These are phyloP conservation scores for Tychaedon coryphoeus DNA, from an alignment of 2,113 vertebrate genomes.

Conservation along the genomic window DNA sequence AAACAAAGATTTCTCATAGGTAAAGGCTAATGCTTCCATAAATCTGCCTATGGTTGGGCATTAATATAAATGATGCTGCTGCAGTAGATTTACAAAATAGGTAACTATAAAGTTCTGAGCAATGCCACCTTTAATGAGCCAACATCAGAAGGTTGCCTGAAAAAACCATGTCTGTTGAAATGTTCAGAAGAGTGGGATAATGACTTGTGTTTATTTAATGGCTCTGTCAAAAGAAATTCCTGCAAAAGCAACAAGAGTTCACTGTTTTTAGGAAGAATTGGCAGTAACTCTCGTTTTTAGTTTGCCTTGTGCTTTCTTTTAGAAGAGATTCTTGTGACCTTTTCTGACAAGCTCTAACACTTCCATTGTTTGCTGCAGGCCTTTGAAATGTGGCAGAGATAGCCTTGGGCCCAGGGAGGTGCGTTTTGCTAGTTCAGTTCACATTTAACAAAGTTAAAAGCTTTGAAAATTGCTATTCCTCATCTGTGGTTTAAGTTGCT, in stretches of 20 bases:
- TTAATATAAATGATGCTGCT: background rate
- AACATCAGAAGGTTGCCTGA: background rate
- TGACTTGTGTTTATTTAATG: slow-evolving; percentile 7
- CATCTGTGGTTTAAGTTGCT: slow-evolving; percentile 63
- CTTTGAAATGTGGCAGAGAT: slow-evolving; percentile 66
- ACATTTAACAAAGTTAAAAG: slow-evolving; percentile 64
- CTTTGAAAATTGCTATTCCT: slow-evolving; percentile 67
- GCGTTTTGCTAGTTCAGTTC: slow-evolving; percentile 58
- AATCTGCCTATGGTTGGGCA: background rate
- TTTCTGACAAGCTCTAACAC: slow-evolving; percentile 56
- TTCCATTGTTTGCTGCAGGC: slow-evolving; percentile 62
- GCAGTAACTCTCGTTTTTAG: slow-evolving; percentile 26
- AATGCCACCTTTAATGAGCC: background rate
- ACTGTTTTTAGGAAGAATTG: slow-evolving; percentile 45
- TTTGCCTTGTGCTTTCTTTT: slow-evolving; percentile 43
- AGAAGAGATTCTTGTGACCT: slow-evolving; percentile 57
- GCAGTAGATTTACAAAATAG: background rate
- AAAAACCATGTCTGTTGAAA: background rate
- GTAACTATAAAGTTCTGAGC: background rate
- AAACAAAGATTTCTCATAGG: background rate
- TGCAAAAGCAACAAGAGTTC: slow-evolving; percentile 43
- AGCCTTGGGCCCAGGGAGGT: slow-evolving; percentile 66
- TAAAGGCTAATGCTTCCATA: background rate
- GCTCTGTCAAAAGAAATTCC: slow-evolving; percentile 1
- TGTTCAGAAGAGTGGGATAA: background rate